These are phyloP conservation scores for Cynopterus sphinx DNA, from an alignment of 2,797 vertebrate genomes.

Conservation along the genomic window DNA sequence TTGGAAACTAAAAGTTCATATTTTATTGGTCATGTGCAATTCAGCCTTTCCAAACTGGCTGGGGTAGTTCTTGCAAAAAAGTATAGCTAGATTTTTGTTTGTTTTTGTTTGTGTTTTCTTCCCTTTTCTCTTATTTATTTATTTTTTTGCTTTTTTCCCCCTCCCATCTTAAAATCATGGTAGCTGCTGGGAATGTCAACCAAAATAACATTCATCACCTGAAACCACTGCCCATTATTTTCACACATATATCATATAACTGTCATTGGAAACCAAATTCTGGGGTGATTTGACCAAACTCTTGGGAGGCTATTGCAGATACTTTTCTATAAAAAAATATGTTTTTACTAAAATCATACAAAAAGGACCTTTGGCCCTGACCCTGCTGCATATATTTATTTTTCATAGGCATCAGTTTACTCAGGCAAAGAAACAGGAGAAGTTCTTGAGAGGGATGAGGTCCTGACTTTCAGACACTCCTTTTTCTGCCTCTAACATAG, in stretches of 20 bases:
- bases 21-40: constrained; percentile 20
- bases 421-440: constrained; percentile 61
- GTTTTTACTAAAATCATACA: constrained; percentile 74
- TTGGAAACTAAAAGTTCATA: constrained; percentile 22
- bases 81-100: background rate
- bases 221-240: constrained; percentile 70
- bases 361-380: constrained; percentile 59
- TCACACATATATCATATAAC: constrained; percentile 77
- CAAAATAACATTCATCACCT: constrained; percentile 68
- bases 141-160: background rate
- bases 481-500: constrained; percentile 49
- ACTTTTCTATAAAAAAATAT: constrained; percentile 67
- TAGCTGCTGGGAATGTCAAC: constrained; percentile 66
- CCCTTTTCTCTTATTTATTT: background rate
- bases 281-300: constrained; percentile 74
- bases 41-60: background rate
- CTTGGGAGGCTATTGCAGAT: constrained; percentile 63
- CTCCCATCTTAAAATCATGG: constrained; percentile 48
- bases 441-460: constrained; percentile 17
- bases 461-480: constrained; percentile 40
- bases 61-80: constrained; percentile 19
- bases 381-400: constrained; percentile 63
- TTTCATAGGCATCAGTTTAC: constrained; percentile 73
- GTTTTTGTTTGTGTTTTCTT: constrained; percentile 40
- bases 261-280: constrained; percentile 75